A percentile compares a stretch with the other conserved stretches of the same genome.
These are phyloP conservation scores for Temnothorax ravouxi DNA, from an alignment of 2,888 invertebrate species.

Conservation along the genomic window DNA sequence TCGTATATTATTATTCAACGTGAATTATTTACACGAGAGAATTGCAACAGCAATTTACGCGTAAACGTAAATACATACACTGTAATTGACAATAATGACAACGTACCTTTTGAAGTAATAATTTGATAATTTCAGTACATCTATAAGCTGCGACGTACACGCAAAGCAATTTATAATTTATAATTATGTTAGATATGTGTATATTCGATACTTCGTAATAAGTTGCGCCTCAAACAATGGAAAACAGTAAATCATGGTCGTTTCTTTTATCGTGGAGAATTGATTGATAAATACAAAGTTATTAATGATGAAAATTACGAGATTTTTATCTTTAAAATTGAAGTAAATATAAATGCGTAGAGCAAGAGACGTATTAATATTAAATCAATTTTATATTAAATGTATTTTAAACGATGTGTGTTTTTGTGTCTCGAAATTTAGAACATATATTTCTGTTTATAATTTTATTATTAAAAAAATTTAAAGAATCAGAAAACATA, in stretches of 20 bases:
- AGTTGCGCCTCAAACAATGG: background rate
- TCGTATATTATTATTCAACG: background rate
- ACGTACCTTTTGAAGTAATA: conserved; percentile 7
- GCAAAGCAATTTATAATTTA: conserved; percentile 7
- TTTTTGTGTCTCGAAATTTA: too few relatives aligned
- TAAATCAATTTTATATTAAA: background rate
- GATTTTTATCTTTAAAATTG: background rate
- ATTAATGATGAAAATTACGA: background rate
- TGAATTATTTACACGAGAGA: background rate
- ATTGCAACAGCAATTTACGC: background rate
- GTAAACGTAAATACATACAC: background rate
- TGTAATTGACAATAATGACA: conserved; percentile 1
- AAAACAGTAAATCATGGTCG: background rate
- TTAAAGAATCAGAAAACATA: too few relatives aligned
- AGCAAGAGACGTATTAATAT: background rate
- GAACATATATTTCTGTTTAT: too few relatives aligned
- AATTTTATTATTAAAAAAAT: too few relatives aligned
- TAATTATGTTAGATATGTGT: background rate
- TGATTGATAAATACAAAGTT: background rate
- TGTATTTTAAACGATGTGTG: too few relatives aligned
- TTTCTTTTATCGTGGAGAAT: background rate
- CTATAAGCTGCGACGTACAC: background rate
- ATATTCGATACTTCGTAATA: background rate
- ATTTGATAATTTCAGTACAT: conserved; percentile 27
- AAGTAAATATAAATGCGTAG: background rate